A percentile compares a stretch with the other conserved stretches of the same genome.
These are phyloP conservation scores for Drosophila parvula DNA, from an alignment of 1,140 invertebrate species.

Conservation along the genomic window DNA sequence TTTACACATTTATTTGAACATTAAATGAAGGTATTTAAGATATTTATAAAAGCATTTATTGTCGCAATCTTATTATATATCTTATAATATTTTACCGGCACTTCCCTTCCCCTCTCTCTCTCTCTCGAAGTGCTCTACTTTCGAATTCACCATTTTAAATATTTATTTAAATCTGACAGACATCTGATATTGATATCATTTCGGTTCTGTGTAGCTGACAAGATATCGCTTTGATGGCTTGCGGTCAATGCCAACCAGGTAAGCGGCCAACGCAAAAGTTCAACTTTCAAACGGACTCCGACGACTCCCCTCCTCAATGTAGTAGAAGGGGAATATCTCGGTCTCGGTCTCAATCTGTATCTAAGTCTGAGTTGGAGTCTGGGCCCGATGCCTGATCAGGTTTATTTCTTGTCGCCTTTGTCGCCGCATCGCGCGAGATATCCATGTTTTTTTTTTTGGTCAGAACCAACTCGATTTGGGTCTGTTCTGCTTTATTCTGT, in stretches of 20 bases:
- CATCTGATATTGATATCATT: not conserved
- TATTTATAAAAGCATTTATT: no score
- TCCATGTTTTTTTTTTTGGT: slow-evolving; percentile 3
- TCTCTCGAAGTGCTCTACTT: not conserved
- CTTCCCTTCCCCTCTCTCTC: no score
- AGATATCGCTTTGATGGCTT: slow-evolving; percentile 58
- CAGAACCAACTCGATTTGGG: slow-evolving; percentile 27
- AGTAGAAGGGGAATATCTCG: not conserved
- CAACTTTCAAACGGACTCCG: slow-evolving; percentile 36
- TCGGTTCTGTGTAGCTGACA: slow-evolving; percentile 10
- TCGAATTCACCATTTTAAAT: not conserved
- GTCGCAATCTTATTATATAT: no score
- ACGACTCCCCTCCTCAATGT: not conserved
- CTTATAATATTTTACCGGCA: no score
- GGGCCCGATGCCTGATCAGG: slow-evolving; percentile 18
- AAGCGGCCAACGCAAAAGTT: slow-evolving; percentile 32
- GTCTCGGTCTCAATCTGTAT: slow-evolving; percentile 9
- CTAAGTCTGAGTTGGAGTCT: not conserved
- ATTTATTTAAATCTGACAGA: not conserved
- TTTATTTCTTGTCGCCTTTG: slow-evolving; percentile 32
- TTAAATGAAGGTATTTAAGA: no score
- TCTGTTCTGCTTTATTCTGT: slow-evolving; percentile 30
- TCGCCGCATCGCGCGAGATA: slow-evolving; percentile 4
- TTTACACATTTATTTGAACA: not conserved
- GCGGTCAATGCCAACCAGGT: slow-evolving; percentile 79